Percentiles rank a stretch among this genome's conserved stretches.
phyloP scores from a whole-genome alignment of 2,797 vertebrate species.

The Falco novaeseelandiae region DNA sequence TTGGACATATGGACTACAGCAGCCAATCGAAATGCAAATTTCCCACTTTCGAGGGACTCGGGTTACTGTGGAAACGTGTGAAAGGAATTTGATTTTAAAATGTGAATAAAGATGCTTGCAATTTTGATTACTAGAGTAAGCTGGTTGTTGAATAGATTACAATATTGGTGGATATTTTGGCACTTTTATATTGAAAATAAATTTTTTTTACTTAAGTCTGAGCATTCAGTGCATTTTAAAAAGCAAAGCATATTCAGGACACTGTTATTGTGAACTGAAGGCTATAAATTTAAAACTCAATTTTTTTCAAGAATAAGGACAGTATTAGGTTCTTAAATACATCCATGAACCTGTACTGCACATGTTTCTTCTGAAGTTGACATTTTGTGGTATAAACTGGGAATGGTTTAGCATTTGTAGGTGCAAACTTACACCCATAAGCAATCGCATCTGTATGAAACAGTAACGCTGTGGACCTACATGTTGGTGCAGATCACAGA shows the following conservation, averaged over 20 bases:
- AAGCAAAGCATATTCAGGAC: not conserved
- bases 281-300: not conserved
- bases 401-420: not conserved
- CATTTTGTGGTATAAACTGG: not conserved
- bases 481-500: not conserved
- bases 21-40: constrained; percentile 90
- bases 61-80: constrained; percentile 90
- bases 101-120: constrained; percentile 83
- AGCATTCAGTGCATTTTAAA: constrained; percentile 63
- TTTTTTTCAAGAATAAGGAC: not conserved
- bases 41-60: constrained; percentile 94
- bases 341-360: not conserved
- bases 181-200: constrained; percentile 88
- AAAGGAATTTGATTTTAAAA: constrained; percentile 67
- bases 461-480: not conserved
- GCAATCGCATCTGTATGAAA: not conserved
- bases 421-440: not conserved
- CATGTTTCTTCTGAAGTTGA: not conserved
- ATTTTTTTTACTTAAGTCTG: constrained; percentile 77
- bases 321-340: not conserved
- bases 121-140: constrained; percentile 81
- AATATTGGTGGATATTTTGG: constrained; percentile 84
- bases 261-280: not conserved
- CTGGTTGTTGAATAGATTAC: constrained; percentile 80
- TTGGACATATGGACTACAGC: constrained; percentile 98